Percentiles rank a stretch among this genome's conserved stretches.
Evolutionary conservation across 2,113 vertebrate species (phyloP).

Genomic region (Protobothrops flavoviridis): DNA sequence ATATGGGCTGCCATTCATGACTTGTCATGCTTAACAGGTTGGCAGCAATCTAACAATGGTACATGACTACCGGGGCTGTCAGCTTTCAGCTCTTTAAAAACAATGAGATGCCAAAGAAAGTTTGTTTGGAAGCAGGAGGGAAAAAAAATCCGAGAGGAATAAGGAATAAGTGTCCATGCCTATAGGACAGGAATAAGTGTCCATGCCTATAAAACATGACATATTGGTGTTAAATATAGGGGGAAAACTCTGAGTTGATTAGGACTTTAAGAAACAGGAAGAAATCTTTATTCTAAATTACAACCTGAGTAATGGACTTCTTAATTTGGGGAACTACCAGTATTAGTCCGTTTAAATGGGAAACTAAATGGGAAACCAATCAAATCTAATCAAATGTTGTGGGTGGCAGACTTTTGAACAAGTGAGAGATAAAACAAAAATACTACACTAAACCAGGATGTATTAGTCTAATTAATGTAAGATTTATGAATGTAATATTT

Average conservation of each 20-base stretch:
- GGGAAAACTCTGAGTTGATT: not conserved
- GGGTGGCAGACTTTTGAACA: not conserved
- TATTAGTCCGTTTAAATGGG: not conserved
- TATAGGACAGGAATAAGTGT: not conserved
- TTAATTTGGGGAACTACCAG: not conserved
- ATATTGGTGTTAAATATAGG: not conserved
- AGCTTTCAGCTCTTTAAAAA: not conserved
- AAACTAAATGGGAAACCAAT: not conserved
- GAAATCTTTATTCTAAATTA: not conserved
- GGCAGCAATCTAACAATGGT: not conserved
- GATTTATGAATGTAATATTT: not conserved
- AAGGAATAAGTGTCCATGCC: not conserved
- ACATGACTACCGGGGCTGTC: not conserved
- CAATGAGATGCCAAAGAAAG: not conserved
- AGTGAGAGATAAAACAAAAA: not conserved
- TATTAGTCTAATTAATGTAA: not conserved
- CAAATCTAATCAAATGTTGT: not conserved
- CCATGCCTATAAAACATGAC: not conserved
- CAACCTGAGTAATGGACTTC: not conserved
- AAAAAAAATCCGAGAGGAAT: not conserved
- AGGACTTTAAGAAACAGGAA: not conserved
- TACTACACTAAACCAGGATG: not conserved
- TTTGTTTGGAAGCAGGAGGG: not conserved
- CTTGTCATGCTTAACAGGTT: not conserved
- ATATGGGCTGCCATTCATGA: not conserved